Conservation (phyloP, 2,797 vertebrate genomes). For the Tachyglossus aculeatus region DNA sequence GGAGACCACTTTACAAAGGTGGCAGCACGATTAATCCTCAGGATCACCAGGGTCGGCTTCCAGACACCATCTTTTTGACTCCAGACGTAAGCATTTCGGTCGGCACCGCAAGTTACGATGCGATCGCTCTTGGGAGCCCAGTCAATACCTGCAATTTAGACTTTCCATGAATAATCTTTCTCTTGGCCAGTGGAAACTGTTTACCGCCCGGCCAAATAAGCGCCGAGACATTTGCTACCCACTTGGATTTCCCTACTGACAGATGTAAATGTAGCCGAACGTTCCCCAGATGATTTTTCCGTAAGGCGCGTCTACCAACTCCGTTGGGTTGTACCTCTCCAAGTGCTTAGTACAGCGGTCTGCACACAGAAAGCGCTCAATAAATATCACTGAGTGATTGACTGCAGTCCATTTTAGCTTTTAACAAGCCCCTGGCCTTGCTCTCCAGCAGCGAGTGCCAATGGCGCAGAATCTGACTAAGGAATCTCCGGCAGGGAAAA, state of each 20-base stretch:
- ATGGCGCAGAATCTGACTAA: no score
- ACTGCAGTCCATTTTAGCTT: no score
- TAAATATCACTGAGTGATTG: neutral
- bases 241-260: neutral
- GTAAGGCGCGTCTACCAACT: neutral
- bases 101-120: slow-evolving; percentile 97
- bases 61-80: slow-evolving; percentile 96
- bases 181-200: neutral
- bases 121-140: slow-evolving; percentile 98
- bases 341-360: neutral
- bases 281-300: neutral
- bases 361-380: neutral
- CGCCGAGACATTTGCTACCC: neutral
- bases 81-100: slow-evolving; percentile 98
- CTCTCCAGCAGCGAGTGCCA: no score
- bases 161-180: neutral
- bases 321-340: neutral
- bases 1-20: slow-evolving; percentile 99
- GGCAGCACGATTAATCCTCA: slow-evolving; percentile 96
- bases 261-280: neutral
- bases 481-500: no score
- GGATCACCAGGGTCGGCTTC: slow-evolving; percentile 97
- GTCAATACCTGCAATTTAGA: slow-evolving; percentile 85
- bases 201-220: neutral
- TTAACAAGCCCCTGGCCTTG: no score